Percentiles rank a stretch among this genome's conserved stretches.
phyloP scores from a whole-genome alignment of 37 sponge, comb jelly and placozoan species.

The Aplysina aerophoba region DNA sequence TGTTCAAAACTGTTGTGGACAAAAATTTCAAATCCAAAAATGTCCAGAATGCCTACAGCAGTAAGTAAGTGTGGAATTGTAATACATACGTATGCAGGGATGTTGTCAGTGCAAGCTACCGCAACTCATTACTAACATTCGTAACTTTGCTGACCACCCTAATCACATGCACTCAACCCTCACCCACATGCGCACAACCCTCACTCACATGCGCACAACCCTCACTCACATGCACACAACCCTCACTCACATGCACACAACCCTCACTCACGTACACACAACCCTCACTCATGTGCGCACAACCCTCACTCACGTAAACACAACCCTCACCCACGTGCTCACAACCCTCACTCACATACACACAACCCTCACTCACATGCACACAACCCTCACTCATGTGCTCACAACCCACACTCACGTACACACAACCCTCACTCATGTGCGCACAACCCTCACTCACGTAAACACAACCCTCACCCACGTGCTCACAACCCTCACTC shows the following conservation, averaged over 20 bases:
- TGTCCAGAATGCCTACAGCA: slow-evolving; percentile 74
- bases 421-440: slow-evolving; percentile 34
- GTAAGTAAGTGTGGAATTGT: neutral
- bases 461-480: slow-evolving; percentile 31
- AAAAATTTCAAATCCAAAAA: slow-evolving; percentile 86
- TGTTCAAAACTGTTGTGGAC: slow-evolving; percentile 80
- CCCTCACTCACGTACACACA: slow-evolving; percentile 21
- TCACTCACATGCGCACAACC: neutral
- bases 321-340: too few relatives aligned
- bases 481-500: slow-evolving; percentile 2
- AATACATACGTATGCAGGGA: too few relatives aligned
- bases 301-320: too few relatives aligned
- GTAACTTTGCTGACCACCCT: too few relatives aligned
- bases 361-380: too few relatives aligned
- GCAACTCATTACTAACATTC: too few relatives aligned
- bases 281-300: too few relatives aligned
- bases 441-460: slow-evolving; percentile 33
- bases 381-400: too few relatives aligned
- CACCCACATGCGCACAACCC: neutral
- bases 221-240: neutral
- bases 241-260: slow-evolving; percentile 22
- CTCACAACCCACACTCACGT: slow-evolving; percentile 33
- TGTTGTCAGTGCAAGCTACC: too few relatives aligned
- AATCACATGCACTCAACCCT: neutral
- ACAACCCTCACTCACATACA: too few relatives aligned